phyloP scores from a whole-genome alignment of 2,888 invertebrate species.

The Dicyrtoma fusca region DNA sequence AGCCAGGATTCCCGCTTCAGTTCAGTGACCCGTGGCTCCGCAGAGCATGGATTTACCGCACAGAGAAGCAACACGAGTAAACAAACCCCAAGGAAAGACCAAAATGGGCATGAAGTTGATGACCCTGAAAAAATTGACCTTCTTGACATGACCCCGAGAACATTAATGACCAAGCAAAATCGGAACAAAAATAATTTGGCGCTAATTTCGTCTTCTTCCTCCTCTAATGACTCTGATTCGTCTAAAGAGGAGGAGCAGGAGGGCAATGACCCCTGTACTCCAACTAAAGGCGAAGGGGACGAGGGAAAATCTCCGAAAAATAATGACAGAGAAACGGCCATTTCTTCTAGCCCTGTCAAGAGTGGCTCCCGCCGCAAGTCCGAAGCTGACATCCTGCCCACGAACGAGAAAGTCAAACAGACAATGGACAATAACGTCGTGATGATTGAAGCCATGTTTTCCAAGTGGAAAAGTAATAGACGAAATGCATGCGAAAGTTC shows the following conservation, averaged over 20 bases:
- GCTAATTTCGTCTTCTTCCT: background rate
- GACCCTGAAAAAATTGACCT: background rate
- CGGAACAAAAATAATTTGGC: background rate
- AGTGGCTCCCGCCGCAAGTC: background rate
- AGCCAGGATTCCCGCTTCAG: no score
- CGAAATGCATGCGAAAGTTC: constrained; percentile 2
- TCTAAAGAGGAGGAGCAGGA: background rate
- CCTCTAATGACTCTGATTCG: background rate
- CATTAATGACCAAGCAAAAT: background rate
- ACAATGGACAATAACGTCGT: constrained; percentile 1
- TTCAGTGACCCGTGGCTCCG: no score
- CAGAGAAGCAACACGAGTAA: background rate
- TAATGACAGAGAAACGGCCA: no score
- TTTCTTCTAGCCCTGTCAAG: no score
- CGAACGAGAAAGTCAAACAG: background rate
- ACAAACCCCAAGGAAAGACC: no score
- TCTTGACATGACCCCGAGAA: background rate
- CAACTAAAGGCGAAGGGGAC: background rate
- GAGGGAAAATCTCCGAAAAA: background rate
- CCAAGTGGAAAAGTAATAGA: constrained; percentile 9
- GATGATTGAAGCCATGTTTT: constrained; percentile 20
- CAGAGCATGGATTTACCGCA: background rate
- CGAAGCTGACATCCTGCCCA: background rate
- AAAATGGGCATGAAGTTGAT: no score
- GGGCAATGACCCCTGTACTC: background rate